phyloP scores from a whole-genome alignment of 2,113 vertebrate species.

The Atlantisia rogersi region DNA sequence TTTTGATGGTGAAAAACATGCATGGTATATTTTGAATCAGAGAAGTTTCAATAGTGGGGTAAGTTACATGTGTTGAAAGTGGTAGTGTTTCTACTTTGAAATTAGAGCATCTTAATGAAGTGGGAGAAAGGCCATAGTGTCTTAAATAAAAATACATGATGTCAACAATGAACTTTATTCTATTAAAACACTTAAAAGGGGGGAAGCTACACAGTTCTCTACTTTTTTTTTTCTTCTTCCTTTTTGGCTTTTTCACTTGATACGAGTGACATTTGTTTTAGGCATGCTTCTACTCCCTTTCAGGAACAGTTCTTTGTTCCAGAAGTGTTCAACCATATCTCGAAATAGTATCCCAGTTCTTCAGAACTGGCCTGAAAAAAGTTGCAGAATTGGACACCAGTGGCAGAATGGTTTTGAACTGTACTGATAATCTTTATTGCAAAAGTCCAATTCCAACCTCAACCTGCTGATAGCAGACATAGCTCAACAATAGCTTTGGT shows the following conservation, averaged over 20 bases:
- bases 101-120: not conserved
- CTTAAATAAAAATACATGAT: not conserved
- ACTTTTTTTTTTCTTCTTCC: no score
- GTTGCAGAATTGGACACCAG: not conserved
- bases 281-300: not conserved
- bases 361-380: not conserved
- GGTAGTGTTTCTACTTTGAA: not conserved
- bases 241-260: not conserved
- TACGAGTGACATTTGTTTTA: not conserved
- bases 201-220: not conserved
- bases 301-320: not conserved
- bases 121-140: not conserved
- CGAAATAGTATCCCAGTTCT: not conserved
- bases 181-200: not conserved
- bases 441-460: not conserved
- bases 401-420: not conserved
- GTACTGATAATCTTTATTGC: not conserved
- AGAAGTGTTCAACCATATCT: not conserved
- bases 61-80: not conserved
- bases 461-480: not conserved
- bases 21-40: not conserved
- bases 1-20: not conserved
- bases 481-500: not conserved
- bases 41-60: not conserved
- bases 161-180: not conserved